Evolutionary conservation across 2,888 invertebrate species (phyloP), one percentile per base, ranked within the genome.

Genomic region (Machimus atricapillus): DNA sequence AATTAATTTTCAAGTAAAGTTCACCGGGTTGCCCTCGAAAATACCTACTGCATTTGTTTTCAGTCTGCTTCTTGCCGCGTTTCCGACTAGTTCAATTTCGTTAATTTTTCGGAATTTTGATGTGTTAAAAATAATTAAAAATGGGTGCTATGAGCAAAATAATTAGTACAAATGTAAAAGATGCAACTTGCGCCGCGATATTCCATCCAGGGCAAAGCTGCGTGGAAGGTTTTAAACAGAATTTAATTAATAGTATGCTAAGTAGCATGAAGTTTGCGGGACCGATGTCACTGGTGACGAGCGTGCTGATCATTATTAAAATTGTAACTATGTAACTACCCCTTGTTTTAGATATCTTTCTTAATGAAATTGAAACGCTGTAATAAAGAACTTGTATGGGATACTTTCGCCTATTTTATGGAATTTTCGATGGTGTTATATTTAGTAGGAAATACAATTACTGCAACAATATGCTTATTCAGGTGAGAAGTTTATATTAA

Each of bases 141-240:
- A 91, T 91, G 91, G 89, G 89, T 43, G 88, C 66, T 0, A 78
- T 90, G 3, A 91, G 91, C 88, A 91, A 90, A 87, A 86, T 90
- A 23, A 66, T 66, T 66, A 27, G 4, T 3, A 66, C 66, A 27
- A 19, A 66, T 9, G 9, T 27, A 14, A 27, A 12, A 12, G 23
- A 9, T 3, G 89, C 89, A 66, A 86, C 78, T 58, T 91, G 91
- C 87, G 87, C 89, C 40, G 89, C 90, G 9, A 66, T 91, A 0
- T 37, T 90, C n/a, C 91, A 91, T 88, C 87, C 90, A 19, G 88
- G 88, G 9, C 8, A 4, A 6, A 87, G 89, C 27, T 91, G 91
- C 77, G 58, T 8, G 4, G 43, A 87, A 1, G 88, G 90, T 43
- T 56, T 89, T 0, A 23, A 89, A 0, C 81, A 87, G 8, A 89